Base-by-base conservation (phyloP, 2,888 invertebrate species). In the Rotaria socialis region DNA sequence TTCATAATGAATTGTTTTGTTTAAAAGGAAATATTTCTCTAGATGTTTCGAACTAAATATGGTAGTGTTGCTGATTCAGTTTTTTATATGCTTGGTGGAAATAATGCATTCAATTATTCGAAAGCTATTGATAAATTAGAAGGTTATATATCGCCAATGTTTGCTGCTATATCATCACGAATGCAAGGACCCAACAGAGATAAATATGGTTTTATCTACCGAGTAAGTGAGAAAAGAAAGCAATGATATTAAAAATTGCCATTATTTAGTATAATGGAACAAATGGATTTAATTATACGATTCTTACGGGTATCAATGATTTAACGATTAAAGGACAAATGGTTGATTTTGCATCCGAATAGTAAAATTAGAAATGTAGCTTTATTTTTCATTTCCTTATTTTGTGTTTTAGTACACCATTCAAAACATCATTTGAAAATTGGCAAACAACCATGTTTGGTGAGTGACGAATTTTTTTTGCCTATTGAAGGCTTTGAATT, bases 121-220 rank as follows among this genome's bases (percentile, higher is more conserved):
- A 43, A 80, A 47, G 80, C 80, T 47, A 47, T 80, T 47, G 80
- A 80, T 47, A 43, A 47, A 80, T 24, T 80, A 14, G 80, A 80
- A 80, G 80, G 80, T 2, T 80, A n/a, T 47, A 80, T 47, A 4
- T 80, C 80, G 19, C 47, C 80, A 43, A 80, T 47, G 47, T 80
- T 80, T 80, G 43, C 80, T 19, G 47, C 47, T 24, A 80, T 80
- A 1, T n/a, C 47, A 80, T 80, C 80, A 47, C 22, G 47, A 43
- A 80, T 80, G 80, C 43, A 47, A 47, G 80, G 80, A 47, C 80
- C 80, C 35, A 80, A 80, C n/a, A 47, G 16, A 80, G 80, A 80
- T 11, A 47, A 47, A 80, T 80, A 80, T 47, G 80, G 80, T 19
- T 80, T 47, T 80, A 80, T 80, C 14, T 80, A 80, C n/a, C 80